Evolutionary conservation across 1,140 invertebrate species (phyloP).

Genomic region (Schlechtendalia chinensis): DNA sequence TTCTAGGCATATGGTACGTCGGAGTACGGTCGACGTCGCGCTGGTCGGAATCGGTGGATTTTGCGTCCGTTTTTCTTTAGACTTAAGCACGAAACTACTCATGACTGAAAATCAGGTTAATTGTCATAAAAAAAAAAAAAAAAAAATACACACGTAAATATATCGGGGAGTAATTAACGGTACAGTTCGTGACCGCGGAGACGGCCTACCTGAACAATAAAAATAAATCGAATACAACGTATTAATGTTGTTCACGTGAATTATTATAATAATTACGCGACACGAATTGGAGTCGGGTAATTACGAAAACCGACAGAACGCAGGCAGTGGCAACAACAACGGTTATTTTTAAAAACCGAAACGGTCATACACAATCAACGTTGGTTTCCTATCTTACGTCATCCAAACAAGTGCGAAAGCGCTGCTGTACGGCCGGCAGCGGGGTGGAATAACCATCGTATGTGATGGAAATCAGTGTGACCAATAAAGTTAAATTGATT

Average conservation of each 20-base stretch:
- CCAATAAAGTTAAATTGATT: neutral
- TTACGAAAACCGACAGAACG: neutral
- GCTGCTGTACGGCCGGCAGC: neutral
- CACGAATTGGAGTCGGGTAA: too few species aligned
- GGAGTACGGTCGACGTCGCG: neutral
- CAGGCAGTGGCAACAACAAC: neutral
- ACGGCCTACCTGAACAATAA: too few species aligned
- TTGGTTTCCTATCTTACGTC: too few species aligned
- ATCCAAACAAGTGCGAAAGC: neutral
- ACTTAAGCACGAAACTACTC: slow-evolving; percentile 12
- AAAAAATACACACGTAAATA: neutral
- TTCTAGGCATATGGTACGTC: neutral
- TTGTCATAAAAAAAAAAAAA: too few species aligned
- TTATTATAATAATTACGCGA: too few species aligned
- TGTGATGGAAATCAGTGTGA: neutral
- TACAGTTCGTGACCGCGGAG: too few species aligned
- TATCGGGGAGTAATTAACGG: too few species aligned
- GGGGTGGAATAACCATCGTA: neutral
- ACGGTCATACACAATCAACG: neutral
- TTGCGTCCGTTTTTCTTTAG: slow-evolving; percentile 8
- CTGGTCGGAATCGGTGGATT: neutral
- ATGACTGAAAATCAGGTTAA: neutral
- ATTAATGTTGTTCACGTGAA: too few species aligned
- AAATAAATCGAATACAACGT: too few species aligned
- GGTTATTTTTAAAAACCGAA: slow-evolving; percentile 6